Evolutionary conservation across 1,140 invertebrate species (phyloP).

Genomic region (Luehdorfia chinensis): DNA sequence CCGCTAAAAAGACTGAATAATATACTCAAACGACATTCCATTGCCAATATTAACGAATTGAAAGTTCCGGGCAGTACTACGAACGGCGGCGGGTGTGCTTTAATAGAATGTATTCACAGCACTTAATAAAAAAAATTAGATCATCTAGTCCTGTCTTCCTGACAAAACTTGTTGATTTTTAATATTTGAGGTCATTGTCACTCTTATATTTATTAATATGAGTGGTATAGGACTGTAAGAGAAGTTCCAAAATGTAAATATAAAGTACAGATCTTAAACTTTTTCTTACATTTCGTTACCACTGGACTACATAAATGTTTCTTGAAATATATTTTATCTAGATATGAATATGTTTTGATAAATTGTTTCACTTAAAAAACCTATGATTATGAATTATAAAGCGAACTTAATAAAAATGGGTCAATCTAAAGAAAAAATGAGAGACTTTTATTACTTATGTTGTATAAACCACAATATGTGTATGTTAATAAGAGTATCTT

Average conservation of each 20-base stretch:
- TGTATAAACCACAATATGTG: conserved; percentile 3
- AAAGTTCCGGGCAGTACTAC: conserved; percentile 2
- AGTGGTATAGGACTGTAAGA: conserved; percentile 8
- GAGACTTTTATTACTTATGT: neutral
- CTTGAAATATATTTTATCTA: neutral
- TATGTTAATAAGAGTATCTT: conserved; percentile 9
- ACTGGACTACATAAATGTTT: neutral
- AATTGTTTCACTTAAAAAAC: too few relatives aligned
- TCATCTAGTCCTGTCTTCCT: conserved; percentile 67
- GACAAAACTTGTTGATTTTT: conserved; percentile 26
- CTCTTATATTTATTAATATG: conserved; percentile 4
- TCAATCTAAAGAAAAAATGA: too few relatives aligned
- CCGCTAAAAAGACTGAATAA: conserved; percentile 36
- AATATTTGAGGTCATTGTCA: conserved; percentile 3
- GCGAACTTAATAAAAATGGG: neutral
- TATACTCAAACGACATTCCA: conserved; percentile 46
- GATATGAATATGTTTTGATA: too few relatives aligned
- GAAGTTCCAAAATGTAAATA: conserved; percentile 18
- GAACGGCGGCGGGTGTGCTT: conserved; percentile 20
- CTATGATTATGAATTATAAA: too few relatives aligned
- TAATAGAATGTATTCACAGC: conserved; percentile 17
- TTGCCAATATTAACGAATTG: conserved; percentile 16
- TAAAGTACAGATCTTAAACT: conserved; percentile 10
- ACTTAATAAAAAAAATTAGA: conserved; percentile 24
- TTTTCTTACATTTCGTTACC: conserved; percentile 2